Conservation (phyloP, 2,888 invertebrate genomes). For the Penaeus monodon region DNA sequence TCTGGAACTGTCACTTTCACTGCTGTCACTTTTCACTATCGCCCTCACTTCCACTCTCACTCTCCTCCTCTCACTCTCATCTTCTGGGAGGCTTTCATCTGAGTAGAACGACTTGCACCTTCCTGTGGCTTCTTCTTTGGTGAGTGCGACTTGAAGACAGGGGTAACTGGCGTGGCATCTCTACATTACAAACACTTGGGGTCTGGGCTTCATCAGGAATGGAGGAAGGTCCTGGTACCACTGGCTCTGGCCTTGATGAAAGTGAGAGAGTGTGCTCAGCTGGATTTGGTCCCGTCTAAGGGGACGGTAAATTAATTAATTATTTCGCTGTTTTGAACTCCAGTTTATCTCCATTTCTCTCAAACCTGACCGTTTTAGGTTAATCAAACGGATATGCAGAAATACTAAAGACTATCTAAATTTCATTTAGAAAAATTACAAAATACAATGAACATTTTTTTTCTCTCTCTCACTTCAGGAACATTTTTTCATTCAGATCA, state of each 20-base stretch:
- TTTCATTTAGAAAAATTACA: too few relatives aligned
- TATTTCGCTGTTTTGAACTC: too few relatives aligned
- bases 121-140: conserved; percentile 36
- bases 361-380: too few relatives aligned
- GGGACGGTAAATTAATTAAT: conserved; percentile 18
- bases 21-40: conserved; percentile 53
- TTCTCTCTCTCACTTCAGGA: too few relatives aligned
- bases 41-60: conserved; percentile 62
- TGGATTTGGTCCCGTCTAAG: conserved; percentile 88
- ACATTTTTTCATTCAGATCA: too few relatives aligned
- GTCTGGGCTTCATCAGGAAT: conserved; percentile 83
- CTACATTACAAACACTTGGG: conserved; percentile 82
- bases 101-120: conserved; percentile 49
- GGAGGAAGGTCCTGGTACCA: conserved; percentile 88
- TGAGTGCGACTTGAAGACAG: conserved; percentile 41
- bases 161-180: conserved; percentile 68
- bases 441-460: too few relatives aligned
- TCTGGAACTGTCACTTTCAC: conserved; percentile 65
- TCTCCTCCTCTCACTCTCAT: conserved; percentile 61
- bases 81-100: conserved; percentile 66
- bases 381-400: too few relatives aligned
- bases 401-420: too few relatives aligned
- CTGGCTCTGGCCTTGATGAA: conserved; percentile 87
- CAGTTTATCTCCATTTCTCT: too few relatives aligned
- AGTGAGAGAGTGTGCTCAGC: conserved; percentile 94